Conservation (phyloP, 2,888 invertebrate species). For the Stomorhina lunata region DNA sequence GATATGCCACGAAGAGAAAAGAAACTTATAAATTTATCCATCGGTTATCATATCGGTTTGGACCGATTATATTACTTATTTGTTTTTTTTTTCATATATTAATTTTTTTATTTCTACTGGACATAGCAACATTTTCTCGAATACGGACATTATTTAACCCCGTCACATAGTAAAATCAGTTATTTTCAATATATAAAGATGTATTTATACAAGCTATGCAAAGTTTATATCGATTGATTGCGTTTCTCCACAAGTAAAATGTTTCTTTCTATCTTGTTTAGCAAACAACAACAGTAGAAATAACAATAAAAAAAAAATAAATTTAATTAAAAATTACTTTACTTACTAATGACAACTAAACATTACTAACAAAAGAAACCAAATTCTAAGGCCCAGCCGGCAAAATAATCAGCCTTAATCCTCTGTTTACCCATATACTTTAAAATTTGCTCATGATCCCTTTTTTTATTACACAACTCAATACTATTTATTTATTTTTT, state of each 20-base stretch:
- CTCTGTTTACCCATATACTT: slow-evolving; percentile 70
- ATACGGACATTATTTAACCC: no score
- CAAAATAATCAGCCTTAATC: slow-evolving; percentile 70
- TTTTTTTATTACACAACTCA: slow-evolving; percentile 30
- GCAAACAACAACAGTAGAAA: slow-evolving; percentile 44
- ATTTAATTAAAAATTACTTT: slow-evolving; percentile 70
- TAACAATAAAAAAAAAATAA: slow-evolving; percentile 69
- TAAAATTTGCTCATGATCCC: slow-evolving; percentile 55
- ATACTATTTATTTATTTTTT: not conserved
- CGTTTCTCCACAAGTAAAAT: not conserved
- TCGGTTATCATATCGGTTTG: no score
- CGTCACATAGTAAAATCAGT: no score
- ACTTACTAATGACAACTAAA: slow-evolving; percentile 54
- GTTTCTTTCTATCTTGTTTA: not conserved
- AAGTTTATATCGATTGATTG: not conserved
- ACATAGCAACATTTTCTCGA: no score
- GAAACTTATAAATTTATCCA: no score
- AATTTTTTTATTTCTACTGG: no score
- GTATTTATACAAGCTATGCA: no score
- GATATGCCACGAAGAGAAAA: no score
- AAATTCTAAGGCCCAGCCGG: slow-evolving; percentile 55
- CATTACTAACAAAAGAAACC: not conserved
- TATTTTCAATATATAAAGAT: no score
- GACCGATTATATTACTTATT: no score
- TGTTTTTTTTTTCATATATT: no score